These are phyloP conservation scores for Sebastes ruberrimus DNA, from an alignment of 2,797 vertebrate genomes.

Conservation along the genomic window DNA sequence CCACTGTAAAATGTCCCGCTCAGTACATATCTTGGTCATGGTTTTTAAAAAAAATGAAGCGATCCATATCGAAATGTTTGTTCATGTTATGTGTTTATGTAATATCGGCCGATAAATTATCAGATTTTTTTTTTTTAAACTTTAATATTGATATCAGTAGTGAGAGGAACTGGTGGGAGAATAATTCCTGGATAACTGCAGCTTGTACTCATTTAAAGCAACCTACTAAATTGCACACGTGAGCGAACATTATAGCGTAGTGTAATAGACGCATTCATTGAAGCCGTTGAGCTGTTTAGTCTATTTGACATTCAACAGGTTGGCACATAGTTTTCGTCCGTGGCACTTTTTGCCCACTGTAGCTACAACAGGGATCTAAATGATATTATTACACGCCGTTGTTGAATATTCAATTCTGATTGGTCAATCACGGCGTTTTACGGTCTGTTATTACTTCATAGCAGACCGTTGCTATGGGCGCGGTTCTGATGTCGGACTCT, in stretches of 20 bases:
- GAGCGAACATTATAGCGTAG: background rate
- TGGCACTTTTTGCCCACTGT: background rate
- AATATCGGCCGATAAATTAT: background rate
- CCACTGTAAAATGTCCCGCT: too few relatives aligned
- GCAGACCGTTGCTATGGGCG: rapidly evolving
- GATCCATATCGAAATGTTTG: background rate
- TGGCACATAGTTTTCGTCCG: background rate
- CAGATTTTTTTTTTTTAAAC: background rate
- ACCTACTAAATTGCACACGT: background rate
- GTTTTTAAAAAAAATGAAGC: background rate
- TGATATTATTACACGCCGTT: background rate
- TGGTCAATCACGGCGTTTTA: rapidly evolving
- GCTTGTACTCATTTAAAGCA: background rate
- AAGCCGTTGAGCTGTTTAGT: background rate
- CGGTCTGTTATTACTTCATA: too few relatives aligned
- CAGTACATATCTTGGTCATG: background rate
- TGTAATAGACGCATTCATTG: background rate
- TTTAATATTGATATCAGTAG: background rate
- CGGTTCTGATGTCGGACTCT: too few relatives aligned
- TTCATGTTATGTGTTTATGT: background rate
- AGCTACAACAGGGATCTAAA: background rate
- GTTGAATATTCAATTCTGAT: too few relatives aligned
- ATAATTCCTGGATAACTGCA: too few relatives aligned
- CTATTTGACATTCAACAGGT: background rate
- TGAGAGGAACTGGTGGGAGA: background rate